Evolutionary conservation across 2,888 invertebrate species (phyloP).

Genomic region (Nemoura dubitans): DNA sequence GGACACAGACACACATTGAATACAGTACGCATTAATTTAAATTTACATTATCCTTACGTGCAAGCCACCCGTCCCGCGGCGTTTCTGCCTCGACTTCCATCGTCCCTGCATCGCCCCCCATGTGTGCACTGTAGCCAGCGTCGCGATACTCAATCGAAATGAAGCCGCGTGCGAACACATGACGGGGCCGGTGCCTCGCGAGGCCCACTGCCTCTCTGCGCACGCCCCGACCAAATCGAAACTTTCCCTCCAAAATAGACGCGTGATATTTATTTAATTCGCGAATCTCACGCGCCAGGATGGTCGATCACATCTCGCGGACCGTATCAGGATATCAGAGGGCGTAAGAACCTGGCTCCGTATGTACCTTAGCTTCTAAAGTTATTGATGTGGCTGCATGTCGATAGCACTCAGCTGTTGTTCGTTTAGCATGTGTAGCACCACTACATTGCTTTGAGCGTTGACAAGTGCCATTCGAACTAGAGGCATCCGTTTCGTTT

Average conservation of each 20-base stretch:
- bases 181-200: not conserved
- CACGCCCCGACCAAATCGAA: not conserved
- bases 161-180: not conserved
- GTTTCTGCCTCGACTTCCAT: not conserved
- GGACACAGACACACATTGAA: too few species aligned
- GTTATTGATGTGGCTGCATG: slow-evolving; percentile 12
- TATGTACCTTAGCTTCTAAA: not conserved
- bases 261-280: not conserved
- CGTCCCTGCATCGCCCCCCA: not conserved
- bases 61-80: not conserved
- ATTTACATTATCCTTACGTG: not conserved
- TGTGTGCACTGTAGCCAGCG: not conserved
- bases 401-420: not conserved
- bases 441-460: too few species aligned
- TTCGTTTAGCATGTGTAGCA: not conserved
- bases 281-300: not conserved
- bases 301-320: not conserved
- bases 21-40: not conserved
- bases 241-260: not conserved
- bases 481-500: too few species aligned
- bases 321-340: not conserved
- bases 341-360: not conserved
- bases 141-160: not conserved
- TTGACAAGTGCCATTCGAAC: too few species aligned
- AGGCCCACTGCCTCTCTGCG: not conserved